A percentile compares a stretch with the other conserved stretches of the same genome.
Conservation (phyloP, 2,797 vertebrate genomes). For the Myotis myotis region DNA sequence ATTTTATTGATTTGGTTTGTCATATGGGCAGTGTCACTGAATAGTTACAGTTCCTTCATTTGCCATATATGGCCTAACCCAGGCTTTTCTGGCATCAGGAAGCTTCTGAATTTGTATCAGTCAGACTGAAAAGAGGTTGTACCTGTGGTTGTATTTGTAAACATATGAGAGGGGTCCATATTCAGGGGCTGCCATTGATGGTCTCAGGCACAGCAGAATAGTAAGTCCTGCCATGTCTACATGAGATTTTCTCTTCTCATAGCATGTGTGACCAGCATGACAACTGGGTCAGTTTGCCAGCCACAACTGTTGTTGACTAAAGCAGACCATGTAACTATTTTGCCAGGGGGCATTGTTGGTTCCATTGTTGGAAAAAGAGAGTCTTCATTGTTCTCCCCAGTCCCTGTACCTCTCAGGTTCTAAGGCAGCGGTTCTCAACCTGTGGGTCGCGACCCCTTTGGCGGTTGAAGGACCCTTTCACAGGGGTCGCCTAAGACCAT, state of each 20-base stretch:
- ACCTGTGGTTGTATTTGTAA: too few species aligned
- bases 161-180: background rate
- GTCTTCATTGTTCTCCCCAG: background rate
- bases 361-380: background rate
- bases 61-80: background rate
- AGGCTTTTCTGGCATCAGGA: background rate
- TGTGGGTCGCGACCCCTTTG: too few species aligned
- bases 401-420: background rate
- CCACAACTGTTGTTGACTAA: background rate
- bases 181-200: background rate
- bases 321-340: background rate
- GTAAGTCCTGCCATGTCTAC: background rate
- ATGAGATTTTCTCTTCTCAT: background rate
- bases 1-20: background rate
- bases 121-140: background rate
- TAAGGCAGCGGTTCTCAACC: background rate
- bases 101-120: background rate
- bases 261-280: background rate
- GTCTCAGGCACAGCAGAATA: background rate
- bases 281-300: background rate
- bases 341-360: background rate
- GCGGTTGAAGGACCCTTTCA: too few species aligned
- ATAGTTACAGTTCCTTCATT: background rate
- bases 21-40: background rate
- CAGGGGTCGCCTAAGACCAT: too few species aligned